Conservation (phyloP, 2,888 invertebrate genomes). For the Spodoptera exigua region DNA sequence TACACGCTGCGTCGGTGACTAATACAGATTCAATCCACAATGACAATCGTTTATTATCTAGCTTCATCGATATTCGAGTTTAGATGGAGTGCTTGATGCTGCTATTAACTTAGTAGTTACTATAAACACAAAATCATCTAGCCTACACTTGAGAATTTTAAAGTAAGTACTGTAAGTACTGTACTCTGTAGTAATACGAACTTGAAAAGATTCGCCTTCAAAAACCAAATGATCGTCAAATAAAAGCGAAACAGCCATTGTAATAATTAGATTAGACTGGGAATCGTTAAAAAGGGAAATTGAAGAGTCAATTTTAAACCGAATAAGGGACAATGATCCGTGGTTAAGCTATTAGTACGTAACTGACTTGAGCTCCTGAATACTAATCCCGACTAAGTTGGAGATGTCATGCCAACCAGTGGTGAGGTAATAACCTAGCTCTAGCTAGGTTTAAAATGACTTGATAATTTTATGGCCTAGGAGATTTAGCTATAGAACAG, state of each 20-base stretch:
- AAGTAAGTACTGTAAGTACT: no score
- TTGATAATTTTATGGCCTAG: no score
- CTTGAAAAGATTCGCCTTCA: slow-evolving; percentile 5
- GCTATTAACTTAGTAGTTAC: no score
- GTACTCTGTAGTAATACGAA: no score
- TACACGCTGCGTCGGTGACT: slow-evolving; percentile 26
- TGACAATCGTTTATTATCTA: slow-evolving; percentile 24
- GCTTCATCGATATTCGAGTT: slow-evolving; percentile 10
- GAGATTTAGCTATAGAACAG: no score
- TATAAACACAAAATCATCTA: no score
- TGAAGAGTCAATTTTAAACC: slow-evolving; percentile 26
- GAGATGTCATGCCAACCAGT: slow-evolving; percentile 20
- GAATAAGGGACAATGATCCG: slow-evolving; percentile 36
- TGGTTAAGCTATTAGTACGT: slow-evolving; percentile 44
- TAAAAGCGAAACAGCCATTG: slow-evolving; percentile 25
- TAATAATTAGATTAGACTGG: slow-evolving; percentile 36
- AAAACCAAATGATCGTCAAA: slow-evolving; percentile 3
- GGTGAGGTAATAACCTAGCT: slow-evolving; percentile 21
- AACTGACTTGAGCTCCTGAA: slow-evolving; percentile 35
- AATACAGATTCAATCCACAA: slow-evolving; percentile 27
- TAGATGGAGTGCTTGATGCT: neutral
- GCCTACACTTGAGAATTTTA: no score
- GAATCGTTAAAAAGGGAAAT: slow-evolving; percentile 24
- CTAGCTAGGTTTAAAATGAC: neutral
- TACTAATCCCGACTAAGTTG: slow-evolving; percentile 31